Evolutionary conservation across 1,140 invertebrate genomes (phyloP).

Genomic region (Sycobia sp.): DNA sequence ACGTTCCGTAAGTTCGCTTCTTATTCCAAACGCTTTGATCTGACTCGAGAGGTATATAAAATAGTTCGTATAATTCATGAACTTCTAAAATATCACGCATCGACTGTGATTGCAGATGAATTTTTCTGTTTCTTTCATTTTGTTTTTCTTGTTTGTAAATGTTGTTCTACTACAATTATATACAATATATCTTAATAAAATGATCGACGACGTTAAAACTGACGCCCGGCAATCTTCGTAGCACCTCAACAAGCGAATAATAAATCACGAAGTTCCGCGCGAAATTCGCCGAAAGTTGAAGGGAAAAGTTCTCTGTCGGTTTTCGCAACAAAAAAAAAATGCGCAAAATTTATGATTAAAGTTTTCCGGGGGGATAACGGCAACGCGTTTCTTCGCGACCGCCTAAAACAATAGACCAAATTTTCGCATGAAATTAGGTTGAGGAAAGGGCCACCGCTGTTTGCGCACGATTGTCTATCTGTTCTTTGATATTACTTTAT

Average conservation of each 20-base stretch:
- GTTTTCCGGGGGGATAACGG: background rate
- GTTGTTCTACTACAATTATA: too few species aligned
- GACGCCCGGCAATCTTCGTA: slow-evolving; percentile 2
- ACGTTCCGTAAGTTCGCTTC: too few species aligned
- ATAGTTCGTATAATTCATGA: too few species aligned
- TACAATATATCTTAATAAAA: slow-evolving; percentile 2
- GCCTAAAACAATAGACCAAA: background rate
- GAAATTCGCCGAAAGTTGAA: background rate
- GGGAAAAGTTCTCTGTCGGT: slow-evolving; percentile 7
- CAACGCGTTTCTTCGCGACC: too few species aligned
- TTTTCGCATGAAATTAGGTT: background rate
- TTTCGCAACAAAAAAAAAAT: slow-evolving; percentile 7
- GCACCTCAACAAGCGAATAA: slow-evolving; percentile 1
- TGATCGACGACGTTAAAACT: background rate
- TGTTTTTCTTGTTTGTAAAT: too few species aligned
- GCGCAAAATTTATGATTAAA: slow-evolving; percentile 6
- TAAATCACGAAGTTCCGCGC: slow-evolving; percentile 15
- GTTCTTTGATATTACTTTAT: too few species aligned
- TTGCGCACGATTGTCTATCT: background rate
- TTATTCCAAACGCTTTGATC: too few species aligned
- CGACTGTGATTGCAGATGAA: too few species aligned
- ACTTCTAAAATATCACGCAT: too few species aligned
- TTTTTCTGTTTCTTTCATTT: too few species aligned
- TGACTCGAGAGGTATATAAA: too few species aligned
- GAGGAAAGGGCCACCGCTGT: background rate